These are phyloP conservation scores for Macaria notata DNA, from an alignment of 2,888 invertebrate species.

Conservation along the genomic window DNA sequence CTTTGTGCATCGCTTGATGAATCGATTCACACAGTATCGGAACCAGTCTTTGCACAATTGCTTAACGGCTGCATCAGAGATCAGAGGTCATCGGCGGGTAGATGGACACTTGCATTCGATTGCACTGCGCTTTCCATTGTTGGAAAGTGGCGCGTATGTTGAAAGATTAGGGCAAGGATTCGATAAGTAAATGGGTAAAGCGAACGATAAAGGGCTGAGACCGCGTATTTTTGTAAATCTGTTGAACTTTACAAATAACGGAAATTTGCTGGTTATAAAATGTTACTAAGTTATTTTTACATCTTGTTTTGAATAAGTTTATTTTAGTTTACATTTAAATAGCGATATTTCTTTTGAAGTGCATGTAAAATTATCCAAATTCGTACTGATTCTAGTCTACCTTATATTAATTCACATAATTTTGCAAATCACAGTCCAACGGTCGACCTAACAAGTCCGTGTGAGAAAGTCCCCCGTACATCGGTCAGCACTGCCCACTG, in stretches of 20 bases:
- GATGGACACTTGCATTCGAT: conserved; percentile 39
- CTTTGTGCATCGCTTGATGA: conserved; percentile 46
- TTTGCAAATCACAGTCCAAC: conserved; percentile 46
- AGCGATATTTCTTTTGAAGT: too few relatives aligned
- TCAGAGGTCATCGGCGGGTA: conserved; percentile 58
- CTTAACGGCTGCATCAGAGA: conserved; percentile 56
- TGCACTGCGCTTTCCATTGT: conserved; percentile 41
- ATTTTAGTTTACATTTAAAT: too few relatives aligned
- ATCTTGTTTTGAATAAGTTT: too few relatives aligned
- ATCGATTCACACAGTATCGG: conserved; percentile 57
- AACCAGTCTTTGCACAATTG: conserved; percentile 65
- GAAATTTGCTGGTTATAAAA: too few relatives aligned
- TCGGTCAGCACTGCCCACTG: conserved; percentile 74
- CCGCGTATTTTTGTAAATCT: too few relatives aligned
- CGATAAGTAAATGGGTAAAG: background rate
- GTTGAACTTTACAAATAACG: too few relatives aligned
- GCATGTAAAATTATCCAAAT: too few relatives aligned
- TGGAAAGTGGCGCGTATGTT: conserved; percentile 31
- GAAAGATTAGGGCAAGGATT: conserved; percentile 22
- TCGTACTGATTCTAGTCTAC: too few relatives aligned
- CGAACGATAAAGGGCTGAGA: too few relatives aligned
- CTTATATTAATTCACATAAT: conserved; percentile 1
- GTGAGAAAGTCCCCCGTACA: conserved; percentile 62
- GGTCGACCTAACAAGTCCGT: conserved; percentile 46
- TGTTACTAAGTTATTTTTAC: too few relatives aligned